Conservation (phyloP, 1,140 invertebrate genomes). For the Drosophila willistoni region DNA sequence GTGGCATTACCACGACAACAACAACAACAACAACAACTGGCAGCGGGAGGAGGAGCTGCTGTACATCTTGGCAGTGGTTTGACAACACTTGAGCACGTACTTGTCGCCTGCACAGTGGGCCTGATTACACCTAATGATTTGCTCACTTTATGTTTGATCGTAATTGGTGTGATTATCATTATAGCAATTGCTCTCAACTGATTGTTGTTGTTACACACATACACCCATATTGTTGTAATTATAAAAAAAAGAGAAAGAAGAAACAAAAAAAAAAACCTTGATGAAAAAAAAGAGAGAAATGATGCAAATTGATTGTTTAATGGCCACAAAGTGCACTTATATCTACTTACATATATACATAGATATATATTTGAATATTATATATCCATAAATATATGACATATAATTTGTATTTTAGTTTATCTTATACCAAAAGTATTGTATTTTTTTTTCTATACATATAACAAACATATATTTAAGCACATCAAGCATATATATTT, state of each 20-base stretch:
- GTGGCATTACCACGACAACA: conserved; percentile 12
- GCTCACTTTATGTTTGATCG: conserved; percentile 87
- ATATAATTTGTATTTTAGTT: conserved; percentile 41
- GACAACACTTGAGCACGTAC: conserved; percentile 79
- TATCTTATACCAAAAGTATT: conserved; percentile 64
- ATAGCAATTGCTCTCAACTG: conserved; percentile 84
- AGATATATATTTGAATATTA: conserved; percentile 17
- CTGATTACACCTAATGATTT: conserved; percentile 84
- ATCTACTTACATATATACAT: conserved; percentile 14
- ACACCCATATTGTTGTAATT: conserved; percentile 51
- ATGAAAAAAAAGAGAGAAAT: conserved; percentile 28
- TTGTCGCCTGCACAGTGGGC: conserved; percentile 80
- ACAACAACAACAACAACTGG: conserved; percentile 11
- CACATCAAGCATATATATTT: background rate
- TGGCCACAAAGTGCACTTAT: conserved; percentile 55
- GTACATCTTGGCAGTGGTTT: conserved; percentile 43
- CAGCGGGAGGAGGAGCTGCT: conserved; percentile 22
- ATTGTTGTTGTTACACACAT: conserved; percentile 21
- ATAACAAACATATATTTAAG: conserved; percentile 11
- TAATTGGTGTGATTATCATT: conserved; percentile 88
- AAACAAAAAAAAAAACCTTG: background rate
- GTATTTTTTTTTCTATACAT: conserved; percentile 30
- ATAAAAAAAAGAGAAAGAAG: conserved; percentile 24
- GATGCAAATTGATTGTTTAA: conserved; percentile 18
- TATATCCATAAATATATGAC: conserved; percentile 32